phyloP scores from a whole-genome alignment of 2,797 vertebrate genomes.

The Sebastes taczanowskii region DNA sequence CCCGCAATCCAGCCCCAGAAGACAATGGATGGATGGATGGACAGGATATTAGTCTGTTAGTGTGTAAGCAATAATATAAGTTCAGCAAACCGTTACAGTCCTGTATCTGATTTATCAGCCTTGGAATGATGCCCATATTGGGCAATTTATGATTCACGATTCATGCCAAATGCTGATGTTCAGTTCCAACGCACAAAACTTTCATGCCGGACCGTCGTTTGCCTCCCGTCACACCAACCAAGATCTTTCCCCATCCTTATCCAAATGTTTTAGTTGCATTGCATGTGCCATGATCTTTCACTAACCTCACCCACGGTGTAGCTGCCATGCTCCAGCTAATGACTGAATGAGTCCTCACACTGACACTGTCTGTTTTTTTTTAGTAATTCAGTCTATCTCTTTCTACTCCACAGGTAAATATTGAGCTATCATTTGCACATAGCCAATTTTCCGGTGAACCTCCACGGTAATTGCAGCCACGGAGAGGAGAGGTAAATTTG shows the following conservation, averaged over 20 bases:
- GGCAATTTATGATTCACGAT: background rate
- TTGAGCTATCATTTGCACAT: constrained; percentile 16
- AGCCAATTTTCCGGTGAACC: background rate
- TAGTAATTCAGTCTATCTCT: background rate
- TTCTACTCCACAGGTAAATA: constrained; percentile 2
- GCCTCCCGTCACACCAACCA: background rate
- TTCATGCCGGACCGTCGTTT: background rate
- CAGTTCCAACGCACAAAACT: background rate
- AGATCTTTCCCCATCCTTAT: background rate
- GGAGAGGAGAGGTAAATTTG: background rate
- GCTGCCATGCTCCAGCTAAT: background rate
- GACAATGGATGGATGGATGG: too few relatives aligned
- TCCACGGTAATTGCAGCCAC: background rate
- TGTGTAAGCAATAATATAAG: background rate
- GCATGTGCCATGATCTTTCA: background rate
- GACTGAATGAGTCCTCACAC: background rate
- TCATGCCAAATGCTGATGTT: background rate
- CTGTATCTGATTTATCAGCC: background rate
- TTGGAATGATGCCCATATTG: background rate
- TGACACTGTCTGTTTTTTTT: background rate
- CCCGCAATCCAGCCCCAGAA: too few relatives aligned
- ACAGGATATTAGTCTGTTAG: too few relatives aligned
- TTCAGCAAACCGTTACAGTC: background rate
- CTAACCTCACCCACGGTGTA: background rate
- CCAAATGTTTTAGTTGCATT: background rate